Evolutionary conservation across 2,113 vertebrate species (phyloP).

Genomic region (Misgurnus anguillicaudatus): DNA sequence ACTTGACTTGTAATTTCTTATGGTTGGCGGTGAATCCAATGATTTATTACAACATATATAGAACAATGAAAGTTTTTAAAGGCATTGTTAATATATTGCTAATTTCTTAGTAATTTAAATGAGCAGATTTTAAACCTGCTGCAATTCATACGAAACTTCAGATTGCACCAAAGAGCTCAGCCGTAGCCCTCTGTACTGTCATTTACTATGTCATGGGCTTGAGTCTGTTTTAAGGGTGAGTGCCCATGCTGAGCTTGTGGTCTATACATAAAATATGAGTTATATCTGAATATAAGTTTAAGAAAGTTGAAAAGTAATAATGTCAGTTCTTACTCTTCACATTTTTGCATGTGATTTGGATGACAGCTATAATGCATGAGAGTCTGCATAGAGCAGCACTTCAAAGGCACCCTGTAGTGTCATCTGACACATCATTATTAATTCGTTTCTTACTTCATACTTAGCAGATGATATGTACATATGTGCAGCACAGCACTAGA

Average conservation of each 20-base stretch:
- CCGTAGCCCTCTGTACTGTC: too few species aligned
- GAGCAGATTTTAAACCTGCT: not conserved
- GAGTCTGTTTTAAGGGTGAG: not conserved
- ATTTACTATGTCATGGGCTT: not conserved
- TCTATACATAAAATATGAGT: not conserved
- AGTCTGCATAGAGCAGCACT: not conserved
- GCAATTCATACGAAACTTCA: not conserved
- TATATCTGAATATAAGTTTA: slow-evolving; percentile 14
- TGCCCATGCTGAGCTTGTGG: not conserved
- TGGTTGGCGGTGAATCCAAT: too few species aligned
- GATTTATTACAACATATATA: too few species aligned
- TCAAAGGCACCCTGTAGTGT: slow-evolving; percentile 18
- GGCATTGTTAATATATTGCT: too few species aligned
- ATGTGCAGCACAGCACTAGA: too few species aligned
- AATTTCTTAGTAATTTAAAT: too few species aligned
- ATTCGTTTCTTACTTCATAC: not conserved
- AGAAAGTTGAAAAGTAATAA: slow-evolving; percentile 11
- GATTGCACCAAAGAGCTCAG: not conserved
- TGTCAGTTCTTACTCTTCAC: not conserved
- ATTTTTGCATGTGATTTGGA: slow-evolving; percentile 28
- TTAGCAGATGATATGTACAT: too few species aligned
- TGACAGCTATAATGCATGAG: slow-evolving; percentile 17
- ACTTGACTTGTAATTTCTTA: too few species aligned
- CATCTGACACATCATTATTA: slow-evolving; percentile 32
- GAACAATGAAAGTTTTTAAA: too few species aligned